Conservation (phyloP, 1,140 invertebrate species). For the Rhagoletis zephyria region DNA sequence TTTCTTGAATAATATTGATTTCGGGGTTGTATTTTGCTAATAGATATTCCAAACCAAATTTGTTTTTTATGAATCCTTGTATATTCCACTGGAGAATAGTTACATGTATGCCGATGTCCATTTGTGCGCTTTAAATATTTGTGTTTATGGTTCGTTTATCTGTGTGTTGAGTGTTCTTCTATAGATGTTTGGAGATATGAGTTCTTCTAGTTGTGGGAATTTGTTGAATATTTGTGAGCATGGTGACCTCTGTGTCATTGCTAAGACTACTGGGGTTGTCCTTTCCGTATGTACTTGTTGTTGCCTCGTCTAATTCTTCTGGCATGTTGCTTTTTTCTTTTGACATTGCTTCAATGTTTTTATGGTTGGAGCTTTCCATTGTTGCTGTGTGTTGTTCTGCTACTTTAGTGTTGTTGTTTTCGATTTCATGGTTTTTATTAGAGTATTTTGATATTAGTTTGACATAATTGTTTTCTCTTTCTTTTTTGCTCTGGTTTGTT, state of each 20-base stretch:
- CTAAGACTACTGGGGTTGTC: too few relatives aligned
- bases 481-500: not conserved
- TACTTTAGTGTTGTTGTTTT: not conserved
- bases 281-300: too few relatives aligned
- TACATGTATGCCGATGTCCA: not conserved
- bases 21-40: not conserved
- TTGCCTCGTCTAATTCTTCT: not conserved
- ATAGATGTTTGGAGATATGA: not conserved
- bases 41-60: not conserved
- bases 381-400: too few relatives aligned
- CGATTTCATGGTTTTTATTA: not conserved
- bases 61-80: conserved; percentile 17
- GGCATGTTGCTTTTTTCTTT: not conserved
- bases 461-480: not conserved
- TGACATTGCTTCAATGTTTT: not conserved
- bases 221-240: not conserved
- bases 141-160: not conserved
- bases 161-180: not conserved
- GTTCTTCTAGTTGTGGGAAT: not conserved
- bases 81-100: not conserved
- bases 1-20: not conserved
- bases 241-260: not conserved
- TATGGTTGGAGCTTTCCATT: not conserved
- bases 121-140: not conserved
- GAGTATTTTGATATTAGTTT: not conserved